Base-by-base conservation (phyloP, 2,797 vertebrate species). In the Coracias cyanogaster region DNA sequence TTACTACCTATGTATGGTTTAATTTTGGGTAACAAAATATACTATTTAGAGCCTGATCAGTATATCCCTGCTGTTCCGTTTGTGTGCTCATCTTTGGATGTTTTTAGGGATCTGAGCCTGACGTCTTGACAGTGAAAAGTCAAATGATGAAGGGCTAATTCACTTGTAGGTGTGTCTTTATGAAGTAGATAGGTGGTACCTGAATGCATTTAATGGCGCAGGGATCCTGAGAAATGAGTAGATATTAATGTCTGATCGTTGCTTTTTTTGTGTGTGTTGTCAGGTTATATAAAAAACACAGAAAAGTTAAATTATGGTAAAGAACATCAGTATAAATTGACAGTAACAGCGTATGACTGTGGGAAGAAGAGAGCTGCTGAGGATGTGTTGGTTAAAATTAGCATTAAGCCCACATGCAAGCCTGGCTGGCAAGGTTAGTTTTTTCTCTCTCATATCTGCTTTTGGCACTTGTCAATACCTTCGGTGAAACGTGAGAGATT, bases 201-300 rank as follows among this genome's bases (percentile, higher is more conserved):
- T 60, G 48, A 20, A 17, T 55, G 12, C 2, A 4, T 55, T 66
- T 60, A 48, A 2, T 39, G 37, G 3, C 2, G 22, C 61, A 39
- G 0, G 46, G 45, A 46, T 15, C 48, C 21, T 43, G 28, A 31
- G 43, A 49, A n/a, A 25, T 31, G 10, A 70, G 17, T 18, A 7
- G 4, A 15, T 31, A 37, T 4, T 93, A 51, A 74, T 3, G 10
- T 66, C 52, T 91, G 49, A 72, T 88, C 31, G 9, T 18, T 58
- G 51, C n/a, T 11, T 58, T 49, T 51, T 86, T 60, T 49, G 19
- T 62, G 12, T 33, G 8, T 48, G 17, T 64, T 55, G 31, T 67
- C 96, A 99, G 99, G 99, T 89, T 99, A 99, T 43, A 99, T 99
- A 94, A 99, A 99, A 97, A 99, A 99, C 98, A 99, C 99, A 3